Percentiles rank a stretch among this genome's conserved stretches.
phyloP scores from a whole-genome alignment of 92 coral and sea anemone genomes.

The Palythoa heliodiscus region DNA sequence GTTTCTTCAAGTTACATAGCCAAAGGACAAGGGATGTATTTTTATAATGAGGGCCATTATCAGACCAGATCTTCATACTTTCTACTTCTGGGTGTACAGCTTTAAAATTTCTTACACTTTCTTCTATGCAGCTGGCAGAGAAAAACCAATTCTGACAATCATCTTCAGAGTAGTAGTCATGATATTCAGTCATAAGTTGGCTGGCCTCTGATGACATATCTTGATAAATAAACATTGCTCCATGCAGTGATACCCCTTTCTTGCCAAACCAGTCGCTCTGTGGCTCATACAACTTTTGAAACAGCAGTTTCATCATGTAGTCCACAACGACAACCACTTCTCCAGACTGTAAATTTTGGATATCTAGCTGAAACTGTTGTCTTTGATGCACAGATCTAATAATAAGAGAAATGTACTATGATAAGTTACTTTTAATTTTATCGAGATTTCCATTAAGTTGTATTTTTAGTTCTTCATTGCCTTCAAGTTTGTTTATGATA shows the following conservation, averaged over 20 bases:
- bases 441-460: constrained; percentile 18
- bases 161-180: constrained; percentile 49
- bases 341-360: constrained; percentile 29
- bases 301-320: constrained; percentile 21
- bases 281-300: constrained; percentile 20
- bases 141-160: constrained; percentile 63
- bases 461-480: constrained; percentile 17
- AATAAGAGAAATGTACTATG: constrained; percentile 19
- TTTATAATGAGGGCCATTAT: constrained; percentile 70
- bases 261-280: constrained; percentile 42
- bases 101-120: constrained; percentile 45
- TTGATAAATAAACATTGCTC: constrained; percentile 53
- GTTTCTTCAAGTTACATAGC: constrained; percentile 31
- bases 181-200: constrained; percentile 44
- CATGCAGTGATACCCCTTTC: constrained; percentile 45
- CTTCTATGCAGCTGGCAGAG: constrained; percentile 55
- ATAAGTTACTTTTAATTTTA: constrained; percentile 11
- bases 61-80: constrained; percentile 54
- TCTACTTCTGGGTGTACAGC: constrained; percentile 35
- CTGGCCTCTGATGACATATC: constrained; percentile 28
- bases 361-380: constrained; percentile 15
- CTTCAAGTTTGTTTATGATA: constrained; percentile 28
- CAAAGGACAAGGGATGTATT: constrained; percentile 54
- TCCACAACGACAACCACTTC: constrained; percentile 28
- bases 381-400: constrained; percentile 27